A percentile compares a stretch with the other conserved stretches of the same genome.
These are phyloP conservation scores for Hirtodrosophila alboralis DNA, from an alignment of 2,888 invertebrate genomes.

Conservation along the genomic window DNA sequence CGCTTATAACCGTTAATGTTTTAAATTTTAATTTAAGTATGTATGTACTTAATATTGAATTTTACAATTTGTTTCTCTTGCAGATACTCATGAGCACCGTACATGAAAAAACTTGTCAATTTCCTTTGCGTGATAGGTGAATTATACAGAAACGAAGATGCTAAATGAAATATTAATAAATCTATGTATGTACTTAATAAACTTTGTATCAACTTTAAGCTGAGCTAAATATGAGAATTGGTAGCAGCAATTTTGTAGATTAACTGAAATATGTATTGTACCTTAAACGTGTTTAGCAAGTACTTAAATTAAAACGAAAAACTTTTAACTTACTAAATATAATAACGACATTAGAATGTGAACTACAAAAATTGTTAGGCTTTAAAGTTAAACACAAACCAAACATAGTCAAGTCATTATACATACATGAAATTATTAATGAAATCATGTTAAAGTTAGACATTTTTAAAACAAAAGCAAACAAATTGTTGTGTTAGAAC, in stretches of 20 bases:
- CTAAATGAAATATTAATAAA: conserved; percentile 55
- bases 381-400: conserved; percentile 66
- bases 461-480: conserved; percentile 57
- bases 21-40: neutral
- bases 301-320: conserved; percentile 67
- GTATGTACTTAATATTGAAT: conserved; percentile 3
- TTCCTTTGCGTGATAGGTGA: conserved; percentile 84
- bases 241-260: conserved; percentile 78
- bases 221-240: conserved; percentile 69
- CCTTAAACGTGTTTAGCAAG: conserved; percentile 76
- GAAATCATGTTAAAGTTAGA: conserved; percentile 58
- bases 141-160: conserved; percentile 71
- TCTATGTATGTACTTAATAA: conserved; percentile 66
- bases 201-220: conserved; percentile 80
- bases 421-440: conserved; percentile 25
- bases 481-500: conserved; percentile 56
- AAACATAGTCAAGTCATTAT: conserved; percentile 56
- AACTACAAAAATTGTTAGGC: conserved; percentile 70
- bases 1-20: neutral
- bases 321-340: conserved; percentile 60
- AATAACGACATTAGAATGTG: conserved; percentile 60
- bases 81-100: conserved; percentile 91
- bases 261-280: conserved; percentile 77
- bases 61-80: conserved; percentile 28
- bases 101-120: conserved; percentile 86